These are phyloP conservation scores for Metopolophium dirhodum DNA, from an alignment of 1,140 invertebrate species.

Conservation along the genomic window DNA sequence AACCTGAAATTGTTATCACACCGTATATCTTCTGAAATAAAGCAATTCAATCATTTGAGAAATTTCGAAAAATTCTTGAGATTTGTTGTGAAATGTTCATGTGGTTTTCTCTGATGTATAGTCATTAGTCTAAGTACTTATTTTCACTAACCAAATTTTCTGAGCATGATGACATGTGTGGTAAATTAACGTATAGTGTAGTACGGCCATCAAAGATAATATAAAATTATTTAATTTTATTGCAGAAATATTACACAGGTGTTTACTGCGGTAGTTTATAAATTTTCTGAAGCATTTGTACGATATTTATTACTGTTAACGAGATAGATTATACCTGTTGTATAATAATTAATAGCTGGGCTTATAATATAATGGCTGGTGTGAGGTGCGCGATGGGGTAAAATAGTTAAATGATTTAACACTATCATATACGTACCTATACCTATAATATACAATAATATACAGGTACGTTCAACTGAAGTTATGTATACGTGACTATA, in stretches of 20 bases:
- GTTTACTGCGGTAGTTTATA: not conserved
- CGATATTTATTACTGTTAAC: not conserved
- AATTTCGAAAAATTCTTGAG: no score
- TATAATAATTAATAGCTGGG: not conserved
- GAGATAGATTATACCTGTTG: not conserved
- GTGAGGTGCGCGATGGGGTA: not conserved
- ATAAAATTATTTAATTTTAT: not conserved
- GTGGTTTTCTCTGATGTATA: no score
- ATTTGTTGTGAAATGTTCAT: no score
- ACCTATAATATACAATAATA: not conserved
- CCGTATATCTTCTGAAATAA: no score
- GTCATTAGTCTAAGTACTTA: no score
- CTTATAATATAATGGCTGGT: not conserved
- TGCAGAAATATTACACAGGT: not conserved
- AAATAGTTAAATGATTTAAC: conserved; percentile 6
- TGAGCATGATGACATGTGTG: not conserved
- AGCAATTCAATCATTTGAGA: no score
- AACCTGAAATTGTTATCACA: no score
- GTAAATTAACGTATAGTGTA: no score
- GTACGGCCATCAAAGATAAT: not conserved
- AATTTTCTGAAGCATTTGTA: not conserved
- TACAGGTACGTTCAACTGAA: not conserved
- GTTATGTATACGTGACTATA: not conserved
- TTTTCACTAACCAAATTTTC: not conserved
- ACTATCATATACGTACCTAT: not conserved